phyloP scores from a whole-genome alignment of 2,888 invertebrate genomes.

The Noctua fimbriata region DNA sequence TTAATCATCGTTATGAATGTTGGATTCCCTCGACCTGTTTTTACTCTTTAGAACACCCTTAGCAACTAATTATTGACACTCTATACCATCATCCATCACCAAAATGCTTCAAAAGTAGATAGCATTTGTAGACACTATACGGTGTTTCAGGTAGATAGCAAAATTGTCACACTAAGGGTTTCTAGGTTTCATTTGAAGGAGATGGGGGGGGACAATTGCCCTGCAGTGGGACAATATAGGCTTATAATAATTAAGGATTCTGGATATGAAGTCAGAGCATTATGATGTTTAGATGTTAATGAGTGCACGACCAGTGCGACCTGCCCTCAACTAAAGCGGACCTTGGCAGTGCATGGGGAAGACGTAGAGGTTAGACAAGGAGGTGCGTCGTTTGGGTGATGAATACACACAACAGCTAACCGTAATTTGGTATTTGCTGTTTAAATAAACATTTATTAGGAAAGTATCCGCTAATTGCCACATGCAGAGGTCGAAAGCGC shows the following conservation, averaged over 20 bases:
- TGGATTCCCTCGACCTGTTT: constrained; percentile 61
- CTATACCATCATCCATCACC: background rate
- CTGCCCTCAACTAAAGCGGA: constrained; percentile 12
- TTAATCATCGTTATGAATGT: constrained; percentile 66
- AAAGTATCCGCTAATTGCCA: constrained; percentile 36
- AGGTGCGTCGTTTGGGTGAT: background rate
- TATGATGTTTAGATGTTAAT: constrained; percentile 23
- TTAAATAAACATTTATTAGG: constrained; percentile 31
- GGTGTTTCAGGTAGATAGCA: background rate
- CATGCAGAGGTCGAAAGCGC: constrained; percentile 46
- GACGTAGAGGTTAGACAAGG: background rate
- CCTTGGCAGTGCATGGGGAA: constrained; percentile 24
- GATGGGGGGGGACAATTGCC: no score
- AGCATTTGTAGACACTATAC: background rate
- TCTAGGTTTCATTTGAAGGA: no score
- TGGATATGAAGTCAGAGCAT: background rate
- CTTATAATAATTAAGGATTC: background rate
- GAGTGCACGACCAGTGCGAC: constrained; percentile 16
- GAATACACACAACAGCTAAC: background rate
- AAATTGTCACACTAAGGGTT: background rate
- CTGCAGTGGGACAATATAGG: no score
- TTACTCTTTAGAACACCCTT: constrained; percentile 17
- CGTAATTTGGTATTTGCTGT: constrained; percentile 11
- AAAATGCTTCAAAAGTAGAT: background rate
- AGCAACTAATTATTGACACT: background rate